Evolutionary conservation across 1,140 invertebrate genomes (phyloP), one percentile per base, ranked within the genome.

Genomic region (Potamilus streckersoni): DNA sequence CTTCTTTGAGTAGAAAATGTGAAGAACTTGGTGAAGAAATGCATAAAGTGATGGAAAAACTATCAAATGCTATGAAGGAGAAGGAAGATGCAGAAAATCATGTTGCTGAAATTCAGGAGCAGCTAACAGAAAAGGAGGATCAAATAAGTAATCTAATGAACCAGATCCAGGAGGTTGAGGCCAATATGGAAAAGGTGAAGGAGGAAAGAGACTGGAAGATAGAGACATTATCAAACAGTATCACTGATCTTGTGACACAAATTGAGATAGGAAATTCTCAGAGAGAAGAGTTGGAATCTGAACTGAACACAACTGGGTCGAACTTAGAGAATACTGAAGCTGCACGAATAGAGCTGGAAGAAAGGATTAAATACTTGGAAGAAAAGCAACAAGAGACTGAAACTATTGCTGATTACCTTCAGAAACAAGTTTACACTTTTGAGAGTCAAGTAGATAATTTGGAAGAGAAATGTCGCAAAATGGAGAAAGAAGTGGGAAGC

Each of bases 241-340:
- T 76, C 8, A 70, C 74, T 20, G 74, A 76, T 71, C 59, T 76
- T 49, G 74, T 76, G 11, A 76, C 74, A 62, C 74, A 76, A 38
- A 58, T 76, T 38, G 74, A 76, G 60, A 23, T 19, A 38, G 55
- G 74, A 17, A 71, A 61, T 63, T 23, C 59, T 16, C 74, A 76
- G 62, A 76, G 63, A 60, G 19, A 63, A 66, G 68, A 76, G 60
- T 56, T 76, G 16, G 68, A 71, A 31, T 58, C 60, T 58, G 69
- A 61, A 62, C 66, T 76, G 23, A 62, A 70, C 66, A 69, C 70
- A 70, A 62, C 61, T 23, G 60, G 2, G 38, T 76, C 74, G 20
- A 76, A 76, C 23, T 23, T 76, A 56, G 61, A 76, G 20, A 76
- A 76, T n/a, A 76, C 74, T 16, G 74, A 76, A 69, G 67, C 69